A percentile compares a stretch with the other conserved stretches of the same genome.
Conservation (phyloP, 1,140 invertebrate genomes). For the Tribolium castaneum region DNA sequence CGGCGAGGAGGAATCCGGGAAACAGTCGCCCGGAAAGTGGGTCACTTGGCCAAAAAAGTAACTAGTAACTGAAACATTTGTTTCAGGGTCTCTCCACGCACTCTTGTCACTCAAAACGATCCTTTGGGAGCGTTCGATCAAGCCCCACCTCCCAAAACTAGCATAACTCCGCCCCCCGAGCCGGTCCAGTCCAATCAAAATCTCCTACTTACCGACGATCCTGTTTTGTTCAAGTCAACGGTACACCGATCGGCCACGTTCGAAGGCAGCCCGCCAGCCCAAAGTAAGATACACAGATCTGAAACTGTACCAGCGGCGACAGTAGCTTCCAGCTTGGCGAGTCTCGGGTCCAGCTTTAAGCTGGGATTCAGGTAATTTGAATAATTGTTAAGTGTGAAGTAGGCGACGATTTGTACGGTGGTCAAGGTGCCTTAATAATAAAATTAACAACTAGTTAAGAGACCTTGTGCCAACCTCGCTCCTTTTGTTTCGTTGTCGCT, state of each 20-base stretch:
- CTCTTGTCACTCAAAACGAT: conserved; percentile 90
- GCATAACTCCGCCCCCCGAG: conserved; percentile 50
- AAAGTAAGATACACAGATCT: conserved; percentile 76
- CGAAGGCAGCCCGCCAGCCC: conserved; percentile 67
- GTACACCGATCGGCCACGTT: conserved; percentile 69
- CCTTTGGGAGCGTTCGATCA: conserved; percentile 85
- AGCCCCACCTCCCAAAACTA: conserved; percentile 56
- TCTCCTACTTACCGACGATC: conserved; percentile 54
- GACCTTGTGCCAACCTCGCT: no score
- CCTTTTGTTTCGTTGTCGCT: not conserved
- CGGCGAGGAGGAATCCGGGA: conserved; percentile 56
- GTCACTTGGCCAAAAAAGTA: not conserved
- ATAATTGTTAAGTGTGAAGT: not conserved
- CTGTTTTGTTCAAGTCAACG: conserved; percentile 58
- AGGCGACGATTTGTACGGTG: not conserved
- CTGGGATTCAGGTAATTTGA: conserved; percentile 81
- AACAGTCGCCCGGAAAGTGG: conserved; percentile 64
- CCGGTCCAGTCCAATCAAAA: conserved; percentile 42
- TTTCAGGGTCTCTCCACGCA: conserved; percentile 74
- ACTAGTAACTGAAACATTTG: not conserved
- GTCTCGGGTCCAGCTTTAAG: conserved; percentile 82
- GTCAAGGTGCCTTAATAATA: no score
- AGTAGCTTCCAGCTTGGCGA: conserved; percentile 80
- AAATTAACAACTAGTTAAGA: not conserved
- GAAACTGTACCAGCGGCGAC: conserved; percentile 83